Percentiles rank a stretch among this genome's conserved stretches.
Conservation (phyloP, 2,113 vertebrate genomes). For the Rhabdornis inornatus region DNA sequence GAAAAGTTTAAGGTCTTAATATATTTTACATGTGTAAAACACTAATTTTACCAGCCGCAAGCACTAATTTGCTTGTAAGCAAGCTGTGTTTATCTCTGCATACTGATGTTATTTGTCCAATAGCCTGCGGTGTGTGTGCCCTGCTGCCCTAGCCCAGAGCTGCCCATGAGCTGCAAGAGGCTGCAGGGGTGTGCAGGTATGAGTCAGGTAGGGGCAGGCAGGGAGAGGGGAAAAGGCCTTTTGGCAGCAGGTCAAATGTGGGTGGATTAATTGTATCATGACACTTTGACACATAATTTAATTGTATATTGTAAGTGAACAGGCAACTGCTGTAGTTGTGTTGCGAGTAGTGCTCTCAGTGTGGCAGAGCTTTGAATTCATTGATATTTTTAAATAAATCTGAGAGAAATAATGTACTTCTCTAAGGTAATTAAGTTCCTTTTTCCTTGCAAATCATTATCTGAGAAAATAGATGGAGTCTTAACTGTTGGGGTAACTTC, state of each 20-base stretch:
- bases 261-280: not conserved
- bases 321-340: not conserved
- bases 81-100: not conserved
- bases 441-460: not conserved
- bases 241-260: not conserved
- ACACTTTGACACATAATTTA: not conserved
- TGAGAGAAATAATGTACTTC: not conserved
- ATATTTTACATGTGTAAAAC: not conserved
- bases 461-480: not conserved
- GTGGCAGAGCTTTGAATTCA: not conserved
- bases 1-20: not conserved
- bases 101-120: not conserved
- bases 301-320: not conserved
- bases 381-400: not conserved
- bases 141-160: not conserved
- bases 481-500: not conserved
- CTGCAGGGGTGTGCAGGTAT: not conserved
- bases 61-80: not conserved
- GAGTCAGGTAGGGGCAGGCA: no score
- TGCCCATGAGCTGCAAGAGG: not conserved
- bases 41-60: not conserved
- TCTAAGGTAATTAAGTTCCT: not conserved
- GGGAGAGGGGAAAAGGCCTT: not conserved
- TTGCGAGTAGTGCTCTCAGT: not conserved
- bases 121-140: not conserved